phyloP scores from a whole-genome alignment of 2,113 vertebrate species.

The Piaya cayana region DNA sequence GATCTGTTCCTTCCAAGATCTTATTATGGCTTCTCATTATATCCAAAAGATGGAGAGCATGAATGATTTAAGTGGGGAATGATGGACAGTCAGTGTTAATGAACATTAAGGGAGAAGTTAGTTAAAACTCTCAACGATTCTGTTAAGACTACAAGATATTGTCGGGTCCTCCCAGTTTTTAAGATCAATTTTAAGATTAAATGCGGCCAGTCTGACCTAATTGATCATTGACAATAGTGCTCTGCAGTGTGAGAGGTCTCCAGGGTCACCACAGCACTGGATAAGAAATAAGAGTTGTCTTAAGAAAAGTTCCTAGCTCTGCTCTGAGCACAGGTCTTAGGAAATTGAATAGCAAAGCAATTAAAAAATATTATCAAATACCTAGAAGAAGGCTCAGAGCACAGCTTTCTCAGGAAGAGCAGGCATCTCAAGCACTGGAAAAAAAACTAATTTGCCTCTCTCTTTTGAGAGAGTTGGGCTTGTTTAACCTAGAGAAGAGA shows the following conservation, averaged over 20 bases:
- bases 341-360: neutral
- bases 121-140: neutral
- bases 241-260: neutral
- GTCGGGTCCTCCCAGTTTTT: neutral
- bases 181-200: neutral
- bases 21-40: conserved; percentile 40
- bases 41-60: neutral
- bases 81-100: neutral
- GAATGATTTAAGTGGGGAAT: conserved; percentile 43
- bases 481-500: no score
- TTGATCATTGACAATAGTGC: neutral
- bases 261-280: neutral
- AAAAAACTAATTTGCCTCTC: neutral
- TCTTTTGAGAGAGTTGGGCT: no score
- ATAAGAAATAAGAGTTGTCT: neutral
- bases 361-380: neutral
- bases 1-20: neutral
- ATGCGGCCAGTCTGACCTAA: neutral
- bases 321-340: neutral
- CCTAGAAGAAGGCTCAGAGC: neutral
- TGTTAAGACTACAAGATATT: neutral
- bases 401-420: neutral
- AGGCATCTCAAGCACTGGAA: neutral
- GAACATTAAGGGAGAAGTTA: neutral
- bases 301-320: neutral